phyloP scores from a whole-genome alignment of 1,140 invertebrate genomes.

The Saccostrea echinata region DNA sequence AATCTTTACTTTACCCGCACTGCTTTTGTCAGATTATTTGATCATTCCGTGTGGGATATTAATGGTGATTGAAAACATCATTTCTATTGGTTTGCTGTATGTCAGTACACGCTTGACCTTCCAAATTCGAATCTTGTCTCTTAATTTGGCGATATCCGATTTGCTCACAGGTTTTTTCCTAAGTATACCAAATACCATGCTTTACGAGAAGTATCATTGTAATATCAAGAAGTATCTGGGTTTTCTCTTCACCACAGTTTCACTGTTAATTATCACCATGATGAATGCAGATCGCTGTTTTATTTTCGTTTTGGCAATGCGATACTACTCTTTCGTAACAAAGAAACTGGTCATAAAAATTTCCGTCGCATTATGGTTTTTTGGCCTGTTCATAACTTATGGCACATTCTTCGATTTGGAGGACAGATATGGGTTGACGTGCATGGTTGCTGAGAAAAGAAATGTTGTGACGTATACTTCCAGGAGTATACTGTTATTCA shows the following conservation, averaged over 20 bases:
- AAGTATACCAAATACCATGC: no score
- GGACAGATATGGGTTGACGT: not conserved
- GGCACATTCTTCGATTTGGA: no score
- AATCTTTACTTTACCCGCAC: no score
- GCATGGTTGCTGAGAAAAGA: not conserved
- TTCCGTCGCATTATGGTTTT: not conserved
- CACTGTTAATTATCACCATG: not conserved
- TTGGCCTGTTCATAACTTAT: not conserved
- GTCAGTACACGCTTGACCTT: not conserved
- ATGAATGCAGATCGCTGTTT: not conserved
- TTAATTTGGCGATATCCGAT: not conserved
- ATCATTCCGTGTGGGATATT: not conserved
- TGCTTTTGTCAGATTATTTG: not conserved
- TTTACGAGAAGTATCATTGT: not conserved
- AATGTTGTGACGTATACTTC: not conserved
- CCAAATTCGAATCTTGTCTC: not conserved
- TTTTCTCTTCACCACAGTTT: not conserved
- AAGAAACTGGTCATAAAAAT: not conserved
- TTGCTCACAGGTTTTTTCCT: not conserved
- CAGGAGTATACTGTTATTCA: not conserved
- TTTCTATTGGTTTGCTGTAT: not conserved
- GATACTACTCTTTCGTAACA: not conserved
- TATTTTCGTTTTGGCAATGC: not conserved
- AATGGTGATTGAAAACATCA: not conserved
- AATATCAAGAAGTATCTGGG: not conserved